A percentile compares a stretch with the other conserved stretches of the same genome.
Evolutionary conservation across 2,888 invertebrate genomes (phyloP).

Genomic region (Cryptocephalus primarius): DNA sequence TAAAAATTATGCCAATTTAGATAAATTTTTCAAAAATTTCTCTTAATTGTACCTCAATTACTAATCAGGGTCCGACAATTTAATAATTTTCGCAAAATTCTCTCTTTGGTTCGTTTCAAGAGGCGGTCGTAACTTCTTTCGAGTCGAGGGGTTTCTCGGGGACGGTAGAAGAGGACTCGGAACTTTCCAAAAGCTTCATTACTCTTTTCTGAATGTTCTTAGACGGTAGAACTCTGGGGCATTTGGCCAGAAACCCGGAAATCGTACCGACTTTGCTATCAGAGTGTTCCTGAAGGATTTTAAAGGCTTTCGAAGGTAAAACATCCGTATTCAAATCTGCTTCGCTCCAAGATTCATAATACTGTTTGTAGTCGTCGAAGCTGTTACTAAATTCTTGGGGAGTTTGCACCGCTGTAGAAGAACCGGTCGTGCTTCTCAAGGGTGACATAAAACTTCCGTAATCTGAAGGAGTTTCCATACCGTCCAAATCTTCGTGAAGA

Average conservation of each 20-base stretch:
- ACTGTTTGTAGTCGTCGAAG: conserved; percentile 41
- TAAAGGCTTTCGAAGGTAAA: conserved; percentile 48
- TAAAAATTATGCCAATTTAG: conserved; percentile 16
- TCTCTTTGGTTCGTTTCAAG: conserved; percentile 25
- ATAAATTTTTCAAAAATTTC: conserved; percentile 11
- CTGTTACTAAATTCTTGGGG: conserved; percentile 37
- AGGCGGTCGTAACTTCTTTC: conserved; percentile 27
- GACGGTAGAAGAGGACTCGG: conserved; percentile 18
- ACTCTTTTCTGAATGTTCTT: conserved; percentile 45
- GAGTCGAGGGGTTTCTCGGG: conserved; percentile 22
- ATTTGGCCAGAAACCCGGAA: conserved; percentile 45
- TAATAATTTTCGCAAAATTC: conserved; percentile 18
- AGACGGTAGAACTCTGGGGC: conserved; percentile 51
- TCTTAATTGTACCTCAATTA: conserved; percentile 16
- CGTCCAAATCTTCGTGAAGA: conserved; percentile 43
- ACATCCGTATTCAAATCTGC: conserved; percentile 41
- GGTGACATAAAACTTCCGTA: conserved; percentile 30
- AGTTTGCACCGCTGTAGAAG: conserved; percentile 40
- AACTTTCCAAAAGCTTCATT: conserved; percentile 33
- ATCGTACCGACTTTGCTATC: conserved; percentile 32
- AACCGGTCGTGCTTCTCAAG: conserved; percentile 30
- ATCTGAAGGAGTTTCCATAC: conserved; percentile 37
- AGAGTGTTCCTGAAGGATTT: conserved; percentile 41
- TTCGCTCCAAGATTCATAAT: conserved; percentile 45
- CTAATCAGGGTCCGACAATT: conserved; percentile 16